Evolutionary conservation across 2,888 invertebrate species (phyloP), one percentile per base, ranked within the genome.

Genomic region (Pocota personata): DNA sequence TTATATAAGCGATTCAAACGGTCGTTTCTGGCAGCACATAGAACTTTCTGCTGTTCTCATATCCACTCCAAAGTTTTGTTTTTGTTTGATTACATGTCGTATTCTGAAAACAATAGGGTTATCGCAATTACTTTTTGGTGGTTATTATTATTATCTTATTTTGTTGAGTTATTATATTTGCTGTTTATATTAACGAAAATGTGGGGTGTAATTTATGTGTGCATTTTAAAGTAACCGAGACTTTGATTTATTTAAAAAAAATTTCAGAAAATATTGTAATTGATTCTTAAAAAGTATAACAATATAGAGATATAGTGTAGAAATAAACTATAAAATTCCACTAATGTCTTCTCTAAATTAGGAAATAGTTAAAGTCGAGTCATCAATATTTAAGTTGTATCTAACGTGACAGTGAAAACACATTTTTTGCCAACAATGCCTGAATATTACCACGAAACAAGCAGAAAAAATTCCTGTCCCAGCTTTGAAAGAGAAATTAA

Each of bases 1-100:
- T 86, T 77, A 86, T 52, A 86, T 77, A 43, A 86, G 57, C 16
- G 86, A 86, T 76, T 87, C 82, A 89, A 78, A 89, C 88, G 57
- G 88, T 87, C 71, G 88, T 89, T 86, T 89, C 88, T 50, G 88
- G 87, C 75, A 88, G 84, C 77, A 87, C 86, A 72, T 77, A 82
- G 86, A 86, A 82, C 76, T 82, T 86, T 86, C 86, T 32, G 80
- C 76, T 86, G 76, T 80, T 82, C 66, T 84, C 87, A 84, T 83
- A 82, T 87, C 88, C 87, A 55, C 88, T 87, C 88, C 88, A 88
- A 87, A 88, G 87, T 76, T 88, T 86, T 86, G 86, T 78, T 80
- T 88, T 88, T 80, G 83, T 79, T 80, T 86, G 72, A 82, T 83
- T 87, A 82, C 84, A 82, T 87, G 87, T 16, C 83, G 82, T 57